These are phyloP conservation scores for Oncorhynchus keta DNA, from an alignment of 2,113 vertebrate species.

Conservation along the genomic window DNA sequence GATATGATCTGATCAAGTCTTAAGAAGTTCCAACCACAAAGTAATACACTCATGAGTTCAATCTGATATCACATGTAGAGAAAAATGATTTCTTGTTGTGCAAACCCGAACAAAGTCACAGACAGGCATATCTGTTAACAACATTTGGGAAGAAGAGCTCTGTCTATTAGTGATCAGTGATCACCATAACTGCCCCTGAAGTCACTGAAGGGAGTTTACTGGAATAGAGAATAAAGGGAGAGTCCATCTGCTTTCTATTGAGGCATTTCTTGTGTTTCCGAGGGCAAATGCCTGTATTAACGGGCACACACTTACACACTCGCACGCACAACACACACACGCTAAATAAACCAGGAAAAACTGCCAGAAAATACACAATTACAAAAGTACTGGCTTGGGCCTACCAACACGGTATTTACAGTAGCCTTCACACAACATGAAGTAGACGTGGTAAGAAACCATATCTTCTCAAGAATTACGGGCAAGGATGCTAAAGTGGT, in stretches of 20 bases:
- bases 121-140: neutral
- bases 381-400: too few relatives aligned
- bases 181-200: too few relatives aligned
- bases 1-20: too few relatives aligned
- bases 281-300: conserved; percentile 7
- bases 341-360: too few relatives aligned
- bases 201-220: conserved; percentile 18
- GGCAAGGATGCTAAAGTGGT: neutral
- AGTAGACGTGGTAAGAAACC: too few relatives aligned
- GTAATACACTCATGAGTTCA: too few relatives aligned
- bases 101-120: neutral
- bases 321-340: neutral
- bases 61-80: too few relatives aligned
- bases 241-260: conserved; percentile 47
- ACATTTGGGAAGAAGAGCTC: neutral
- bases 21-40: too few relatives aligned
- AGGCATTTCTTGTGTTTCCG: conserved; percentile 39
- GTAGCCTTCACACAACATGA: too few relatives aligned
- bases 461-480: neutral
- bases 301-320: neutral
- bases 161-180: neutral
- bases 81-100: too few relatives aligned
- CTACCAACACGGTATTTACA: too few relatives aligned
- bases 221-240: conserved; percentile 11
- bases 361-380: too few relatives aligned